Conservation (phyloP, 1,140 invertebrate genomes). For the Zaprionus ghesquierei region DNA sequence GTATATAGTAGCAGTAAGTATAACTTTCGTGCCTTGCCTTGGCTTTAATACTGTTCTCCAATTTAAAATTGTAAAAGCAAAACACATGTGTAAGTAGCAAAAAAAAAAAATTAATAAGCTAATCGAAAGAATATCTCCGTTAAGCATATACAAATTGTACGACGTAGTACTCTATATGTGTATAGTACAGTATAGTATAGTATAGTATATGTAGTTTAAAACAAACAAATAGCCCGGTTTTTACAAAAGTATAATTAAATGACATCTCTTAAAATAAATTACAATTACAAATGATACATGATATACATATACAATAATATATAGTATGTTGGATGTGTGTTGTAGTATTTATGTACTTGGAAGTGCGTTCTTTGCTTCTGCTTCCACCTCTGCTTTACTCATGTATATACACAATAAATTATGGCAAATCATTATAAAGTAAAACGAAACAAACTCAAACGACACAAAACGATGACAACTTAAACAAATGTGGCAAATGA, state of each 20-base stretch:
- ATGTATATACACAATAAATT: conserved; percentile 75
- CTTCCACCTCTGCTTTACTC: conserved; percentile 34
- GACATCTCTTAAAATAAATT: conserved; percentile 56
- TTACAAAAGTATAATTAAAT: conserved; percentile 70
- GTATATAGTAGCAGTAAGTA: conserved; percentile 30
- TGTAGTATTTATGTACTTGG: conserved; percentile 21
- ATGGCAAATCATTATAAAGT: conserved; percentile 68
- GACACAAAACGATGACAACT: conserved; percentile 26
- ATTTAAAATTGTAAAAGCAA: conserved; percentile 73
- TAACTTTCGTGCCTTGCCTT: conserved; percentile 61
- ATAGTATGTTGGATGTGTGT: conserved; percentile 7
- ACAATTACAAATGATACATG: conserved; percentile 56
- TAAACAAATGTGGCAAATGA: conserved; percentile 27
- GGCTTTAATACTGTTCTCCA: conserved; percentile 79
- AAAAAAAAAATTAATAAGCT: conserved; percentile 60
- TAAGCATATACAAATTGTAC: conserved; percentile 33
- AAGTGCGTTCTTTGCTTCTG: conserved; percentile 1
- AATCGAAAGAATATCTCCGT: conserved; percentile 46
- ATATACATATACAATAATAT: conserved; percentile 19
- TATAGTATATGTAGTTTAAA: conserved; percentile 29
- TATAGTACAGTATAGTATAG: conserved; percentile 37
- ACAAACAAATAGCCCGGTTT: conserved; percentile 65
- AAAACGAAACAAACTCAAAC: too few relatives aligned
- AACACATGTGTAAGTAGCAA: conserved; percentile 49
- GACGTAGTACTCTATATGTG: conserved; percentile 1